A percentile compares a stretch with the other conserved stretches of the same genome.
Evolutionary conservation across 2,797 vertebrate genomes (phyloP).

Genomic region (Sebastes oblongus): DNA sequence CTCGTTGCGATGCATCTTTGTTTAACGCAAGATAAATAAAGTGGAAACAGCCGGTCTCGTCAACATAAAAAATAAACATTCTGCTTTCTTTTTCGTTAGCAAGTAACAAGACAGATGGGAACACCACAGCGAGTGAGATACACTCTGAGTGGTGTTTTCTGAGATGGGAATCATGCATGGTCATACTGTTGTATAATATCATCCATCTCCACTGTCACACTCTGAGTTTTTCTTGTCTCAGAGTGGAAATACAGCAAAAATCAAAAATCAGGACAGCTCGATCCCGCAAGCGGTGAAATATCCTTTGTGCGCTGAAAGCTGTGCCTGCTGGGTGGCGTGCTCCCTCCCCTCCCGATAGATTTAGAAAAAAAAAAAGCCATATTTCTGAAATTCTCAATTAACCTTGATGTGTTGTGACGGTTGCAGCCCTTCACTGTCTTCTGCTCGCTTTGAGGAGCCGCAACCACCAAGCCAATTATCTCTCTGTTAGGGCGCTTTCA

Average conservation of each 20-base stretch:
- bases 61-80: constrained; percentile 28
- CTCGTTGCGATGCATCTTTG: constrained; percentile 27
- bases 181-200: constrained; percentile 17
- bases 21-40: constrained; percentile 32
- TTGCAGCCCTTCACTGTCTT: constrained; percentile 47
- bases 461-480: constrained; percentile 54
- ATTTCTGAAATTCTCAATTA: constrained; percentile 55
- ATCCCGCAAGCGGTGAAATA: neutral
- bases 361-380: constrained; percentile 14
- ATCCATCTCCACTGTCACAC: constrained; percentile 1
- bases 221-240: neutral
- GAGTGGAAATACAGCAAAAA: constrained; percentile 3
- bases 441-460: constrained; percentile 37
- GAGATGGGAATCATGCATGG: constrained; percentile 2
- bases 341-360: neutral
- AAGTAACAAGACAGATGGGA: constrained; percentile 38
- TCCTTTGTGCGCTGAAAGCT: constrained; percentile 14
- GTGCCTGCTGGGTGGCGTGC: constrained; percentile 15
- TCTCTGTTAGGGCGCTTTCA: constrained; percentile 45
- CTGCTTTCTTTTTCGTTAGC: constrained; percentile 32
- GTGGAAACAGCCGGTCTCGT: constrained; percentile 18
- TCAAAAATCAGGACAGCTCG: constrained; percentile 1
- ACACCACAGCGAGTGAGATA: neutral
- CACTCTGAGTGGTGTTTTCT: constrained; percentile 6
- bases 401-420: constrained; percentile 63